A percentile compares a stretch with the other conserved stretches of the same genome.
phyloP scores from a whole-genome alignment of 2,113 vertebrate genomes.

The Sus scrofa region T2T-Sscrofa CM000817.6:11236001-11236500 shows the following conservation, averaged over 20 bases:
- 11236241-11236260: background rate
- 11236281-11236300: background rate
- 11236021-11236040: background rate
- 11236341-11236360: background rate
- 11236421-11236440: background rate
- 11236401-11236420: background rate
- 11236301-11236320: background rate
- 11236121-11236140: background rate
- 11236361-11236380: background rate
- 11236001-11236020: background rate
- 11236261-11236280: background rate
- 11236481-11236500: background rate
- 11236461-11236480: fast-evolving
- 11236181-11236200: background rate
- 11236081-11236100: background rate
- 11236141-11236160: background rate
- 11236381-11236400: background rate
- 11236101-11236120: background rate
- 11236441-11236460: background rate
- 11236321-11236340: background rate
- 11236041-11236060: background rate
- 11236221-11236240: background rate
- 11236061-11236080: background rate
- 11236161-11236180: background rate
- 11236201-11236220: background rate